phyloP scores from a whole-genome alignment of 2,113 vertebrate genomes.

The Eptatretus burgeri region DNA sequence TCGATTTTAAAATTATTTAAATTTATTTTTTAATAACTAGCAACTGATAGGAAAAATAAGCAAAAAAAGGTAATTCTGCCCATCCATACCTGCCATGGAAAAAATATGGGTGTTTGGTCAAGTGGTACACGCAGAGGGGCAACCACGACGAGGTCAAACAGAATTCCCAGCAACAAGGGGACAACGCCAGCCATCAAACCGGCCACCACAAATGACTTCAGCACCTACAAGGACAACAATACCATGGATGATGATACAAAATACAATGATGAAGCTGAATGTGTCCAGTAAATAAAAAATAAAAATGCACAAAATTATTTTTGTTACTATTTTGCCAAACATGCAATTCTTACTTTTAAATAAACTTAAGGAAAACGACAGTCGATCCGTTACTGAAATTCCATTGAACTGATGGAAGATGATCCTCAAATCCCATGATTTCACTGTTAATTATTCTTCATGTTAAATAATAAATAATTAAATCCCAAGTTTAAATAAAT shows the following conservation, averaged over 20 bases:
- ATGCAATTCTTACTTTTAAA: conserved; percentile 6
- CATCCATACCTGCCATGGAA: conserved; percentile 69
- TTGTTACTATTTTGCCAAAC: background rate
- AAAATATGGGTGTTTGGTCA: conserved; percentile 91
- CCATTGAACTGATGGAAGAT: too few relatives aligned
- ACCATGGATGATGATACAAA: background rate
- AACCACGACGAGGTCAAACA: conserved; percentile 86
- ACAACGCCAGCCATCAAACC: conserved; percentile 69
- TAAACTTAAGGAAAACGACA: background rate
- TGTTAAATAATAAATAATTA: too few relatives aligned
- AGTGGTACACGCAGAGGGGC: conserved; percentile 73
- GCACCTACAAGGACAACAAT: conserved; percentile 26
- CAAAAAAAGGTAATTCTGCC: too few relatives aligned
- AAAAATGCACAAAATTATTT: background rate
- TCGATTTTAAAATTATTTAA: too few relatives aligned
- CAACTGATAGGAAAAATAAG: too few relatives aligned
- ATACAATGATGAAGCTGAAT: background rate
- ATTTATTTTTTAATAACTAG: too few relatives aligned
- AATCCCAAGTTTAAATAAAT: too few relatives aligned
- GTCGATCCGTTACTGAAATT: background rate
- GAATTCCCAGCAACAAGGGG: conserved; percentile 54
- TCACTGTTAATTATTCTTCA: too few relatives aligned
- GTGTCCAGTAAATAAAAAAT: background rate
- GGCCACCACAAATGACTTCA: conserved; percentile 78
- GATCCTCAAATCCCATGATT: too few relatives aligned